phyloP scores from a whole-genome alignment of 2,888 invertebrate genomes.

The Ischnura elegans region DNA sequence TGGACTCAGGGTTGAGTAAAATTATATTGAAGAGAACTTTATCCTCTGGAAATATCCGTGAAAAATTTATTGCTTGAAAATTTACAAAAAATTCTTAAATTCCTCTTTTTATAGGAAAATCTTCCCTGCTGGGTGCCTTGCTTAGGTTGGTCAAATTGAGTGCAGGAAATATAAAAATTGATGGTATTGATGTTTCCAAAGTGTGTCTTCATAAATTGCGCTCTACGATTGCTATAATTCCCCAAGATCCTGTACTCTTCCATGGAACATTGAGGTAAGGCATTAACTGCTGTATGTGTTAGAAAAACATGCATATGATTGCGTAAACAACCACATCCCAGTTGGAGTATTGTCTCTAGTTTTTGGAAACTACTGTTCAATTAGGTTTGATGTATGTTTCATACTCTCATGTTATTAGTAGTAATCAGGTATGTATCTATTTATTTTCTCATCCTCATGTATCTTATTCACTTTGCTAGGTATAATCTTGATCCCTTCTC shows the following conservation, averaged over 20 bases:
- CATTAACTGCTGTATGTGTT: constrained; percentile 42
- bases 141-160: constrained; percentile 74
- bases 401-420: too few relatives aligned
- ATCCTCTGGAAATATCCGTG: too few relatives aligned
- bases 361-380: too few relatives aligned
- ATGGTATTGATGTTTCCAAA: constrained; percentile 73
- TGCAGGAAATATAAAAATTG: constrained; percentile 73
- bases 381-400: too few relatives aligned
- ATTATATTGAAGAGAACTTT: too few relatives aligned
- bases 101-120: constrained; percentile 72
- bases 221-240: constrained; percentile 74
- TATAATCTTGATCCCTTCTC: constrained; percentile 75
- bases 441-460: background rate
- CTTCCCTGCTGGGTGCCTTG: constrained; percentile 74
- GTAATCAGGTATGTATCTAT: too few relatives aligned
- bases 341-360: too few relatives aligned
- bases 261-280: constrained; percentile 74
- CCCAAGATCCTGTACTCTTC: constrained; percentile 75
- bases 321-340: too few relatives aligned
- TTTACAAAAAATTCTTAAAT: background rate
- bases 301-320: too few relatives aligned
- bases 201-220: constrained; percentile 73
- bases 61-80: background rate
- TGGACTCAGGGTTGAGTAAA: too few relatives aligned
- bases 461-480: constrained; percentile 68